Conservation (phyloP, 2,888 invertebrate species). For the Acronicta aceris region DNA sequence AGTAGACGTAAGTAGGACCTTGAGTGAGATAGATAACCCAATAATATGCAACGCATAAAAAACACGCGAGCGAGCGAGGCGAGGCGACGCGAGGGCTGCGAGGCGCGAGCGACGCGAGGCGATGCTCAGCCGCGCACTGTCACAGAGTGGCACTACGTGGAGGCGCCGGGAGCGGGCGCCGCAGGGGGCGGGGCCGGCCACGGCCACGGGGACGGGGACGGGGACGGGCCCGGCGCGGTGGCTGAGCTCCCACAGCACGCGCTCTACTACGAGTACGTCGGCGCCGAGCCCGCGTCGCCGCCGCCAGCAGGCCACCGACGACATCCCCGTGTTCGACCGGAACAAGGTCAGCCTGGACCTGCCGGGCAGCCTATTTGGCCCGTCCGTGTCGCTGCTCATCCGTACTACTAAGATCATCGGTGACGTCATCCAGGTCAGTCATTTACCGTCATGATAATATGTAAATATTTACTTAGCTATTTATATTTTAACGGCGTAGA, state of each 20-base stretch:
- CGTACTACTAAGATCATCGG: conserved; percentile 91
- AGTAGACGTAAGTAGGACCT: background rate
- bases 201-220: conserved; percentile 12
- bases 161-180: conserved; percentile 61
- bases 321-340: conserved; percentile 90
- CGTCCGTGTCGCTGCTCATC: conserved; percentile 91
- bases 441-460: background rate
- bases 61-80: conserved; percentile 14
- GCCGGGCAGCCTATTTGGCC: conserved; percentile 91
- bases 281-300: conserved; percentile 47
- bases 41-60: conserved; percentile 15
- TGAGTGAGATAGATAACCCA: background rate
- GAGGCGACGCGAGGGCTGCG: conserved; percentile 42
- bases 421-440: conserved; percentile 90
- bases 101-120: conserved; percentile 30
- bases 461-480: background rate
- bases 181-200: conserved; percentile 28
- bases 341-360: conserved; percentile 91
- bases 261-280: conserved; percentile 41
- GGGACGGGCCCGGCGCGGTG: conserved; percentile 37
- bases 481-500: no score
- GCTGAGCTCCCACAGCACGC: conserved; percentile 44
- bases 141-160: conserved; percentile 79
- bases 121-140: conserved; percentile 36
- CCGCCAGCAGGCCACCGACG: conserved; percentile 72